These are phyloP conservation scores for Agonopterix arenella DNA, from an alignment of 2,888 invertebrate species.

Conservation along the genomic window DNA sequence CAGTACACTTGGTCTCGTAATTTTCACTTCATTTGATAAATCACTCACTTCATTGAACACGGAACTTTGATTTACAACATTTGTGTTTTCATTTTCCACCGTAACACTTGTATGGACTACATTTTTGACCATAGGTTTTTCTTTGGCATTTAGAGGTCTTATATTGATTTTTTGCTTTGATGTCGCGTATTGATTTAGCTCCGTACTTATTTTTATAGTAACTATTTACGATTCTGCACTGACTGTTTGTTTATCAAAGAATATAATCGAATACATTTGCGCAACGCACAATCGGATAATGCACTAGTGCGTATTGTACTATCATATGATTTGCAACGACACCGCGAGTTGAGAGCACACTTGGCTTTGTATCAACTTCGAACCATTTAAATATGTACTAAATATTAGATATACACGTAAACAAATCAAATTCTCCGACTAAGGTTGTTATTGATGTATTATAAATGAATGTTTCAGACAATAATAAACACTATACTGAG, in stretches of 20 bases:
- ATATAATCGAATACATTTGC: constrained; percentile 10
- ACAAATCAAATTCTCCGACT: constrained; percentile 18
- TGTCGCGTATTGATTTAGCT: constrained; percentile 27
- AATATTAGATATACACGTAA: constrained; percentile 24
- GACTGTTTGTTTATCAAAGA: neutral
- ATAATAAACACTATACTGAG: constrained; percentile 8
- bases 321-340: constrained; percentile 28
- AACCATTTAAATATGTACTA: constrained; percentile 28
- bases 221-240: neutral
- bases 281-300: constrained; percentile 35
- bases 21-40: constrained; percentile 42
- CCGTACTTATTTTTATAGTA: constrained; percentile 36
- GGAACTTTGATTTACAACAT: constrained; percentile 22
- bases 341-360: constrained; percentile 36
- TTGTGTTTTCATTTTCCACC: neutral
- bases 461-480: neutral
- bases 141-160: constrained; percentile 27
- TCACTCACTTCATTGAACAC: constrained; percentile 18
- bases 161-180: constrained; percentile 23
- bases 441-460: neutral
- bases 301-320: constrained; percentile 36
- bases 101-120: constrained; percentile 21
- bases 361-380: constrained; percentile 53
- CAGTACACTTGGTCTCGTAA: constrained; percentile 48
- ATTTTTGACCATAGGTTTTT: constrained; percentile 40